Evolutionary conservation across 92 coral and sea anemone genomes (phyloP), one percentile per base, ranked within the genome.

Genomic region (Palythoa grandiflora): DNA sequence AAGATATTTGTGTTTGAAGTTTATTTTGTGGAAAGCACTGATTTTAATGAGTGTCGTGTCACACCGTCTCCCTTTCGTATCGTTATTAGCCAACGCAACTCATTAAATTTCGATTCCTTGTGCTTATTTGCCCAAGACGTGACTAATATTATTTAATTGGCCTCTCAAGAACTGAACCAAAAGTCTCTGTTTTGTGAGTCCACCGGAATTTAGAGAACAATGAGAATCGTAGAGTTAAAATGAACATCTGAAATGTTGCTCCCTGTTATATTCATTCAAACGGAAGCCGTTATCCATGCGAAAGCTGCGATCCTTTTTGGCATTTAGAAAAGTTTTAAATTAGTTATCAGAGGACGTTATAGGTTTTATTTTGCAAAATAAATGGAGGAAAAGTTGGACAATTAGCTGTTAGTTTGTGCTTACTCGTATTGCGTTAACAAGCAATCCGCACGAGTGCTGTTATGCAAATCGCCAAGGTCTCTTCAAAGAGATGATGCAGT

Each of bases 61-160:
- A 40, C 61, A 12, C 53, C 39, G 73, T 66, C 60, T 53, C 1
- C 65, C 60, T 37, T 66, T 57, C 60, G 47, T 40, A 77, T 6
- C 54, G 74, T 21, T 20, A 40, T 19, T 20, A 40, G 72, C 57
- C 39, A 19, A 50, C 59, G 38, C 40, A 11, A 35, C 21, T 66
- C 86, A 66, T 81, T 81, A 81, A 19, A 66, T 65, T 10, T 65
- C 63, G 40, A 20, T 81, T 81, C 75, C 61, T 19, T 21, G 28
- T 28, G 39, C 74, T 65, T 19, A 80, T 80, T 80, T 80, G 85
- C 74, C 54, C 39, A 20, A 66, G 66, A 66, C 47, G 61, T 63
- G 75, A 68, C 86, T 40, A 65, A 81, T 66, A 81, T 65, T 19
- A 15, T 63, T 81, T 81, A 60, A 81, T 81, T 44, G 59, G 47